Percentiles rank a stretch among this genome's conserved stretches.
These are phyloP conservation scores for Gasterosteus aculeatus DNA, from an alignment of 2,113 vertebrate genomes.

Conservation along the genomic window DNA sequence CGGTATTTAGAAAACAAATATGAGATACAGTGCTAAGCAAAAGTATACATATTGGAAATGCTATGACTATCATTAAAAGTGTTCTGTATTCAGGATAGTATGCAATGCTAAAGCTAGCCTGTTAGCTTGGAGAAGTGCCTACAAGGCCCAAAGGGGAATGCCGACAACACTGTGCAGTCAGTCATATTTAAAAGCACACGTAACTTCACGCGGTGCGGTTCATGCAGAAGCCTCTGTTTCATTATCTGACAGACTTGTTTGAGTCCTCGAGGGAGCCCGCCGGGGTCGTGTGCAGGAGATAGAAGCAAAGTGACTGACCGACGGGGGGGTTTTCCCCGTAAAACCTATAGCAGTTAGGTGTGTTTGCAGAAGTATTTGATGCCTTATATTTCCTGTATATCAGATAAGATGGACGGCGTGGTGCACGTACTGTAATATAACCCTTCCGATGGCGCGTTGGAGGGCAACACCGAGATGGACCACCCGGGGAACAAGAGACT, in stretches of 20 bases:
- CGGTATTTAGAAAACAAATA: neutral
- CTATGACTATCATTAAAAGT: neutral
- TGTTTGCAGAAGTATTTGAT: neutral
- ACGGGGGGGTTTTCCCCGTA: neutral
- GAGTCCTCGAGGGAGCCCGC: neutral
- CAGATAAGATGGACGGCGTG: neutral
- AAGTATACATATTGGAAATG: neutral
- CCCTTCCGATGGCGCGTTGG: neutral
- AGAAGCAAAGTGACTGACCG: neutral
- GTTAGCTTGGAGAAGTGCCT: neutral
- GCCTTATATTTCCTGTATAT: neutral
- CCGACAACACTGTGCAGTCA: neutral
- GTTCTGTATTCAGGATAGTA: neutral
- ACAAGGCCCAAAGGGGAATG: neutral
- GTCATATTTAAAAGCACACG: conserved; percentile 8
- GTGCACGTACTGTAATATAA: neutral
- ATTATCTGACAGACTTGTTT: neutral
- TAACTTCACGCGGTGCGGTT: neutral
- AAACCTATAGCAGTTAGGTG: no score
- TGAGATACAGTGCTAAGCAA: neutral
- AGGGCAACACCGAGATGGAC: neutral
- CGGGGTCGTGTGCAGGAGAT: neutral
- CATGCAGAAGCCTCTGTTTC: neutral
- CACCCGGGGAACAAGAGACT: neutral
- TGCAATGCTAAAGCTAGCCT: neutral